phyloP scores from a whole-genome alignment of 2,113 vertebrate genomes.

The Emydura subglobosa region DNA sequence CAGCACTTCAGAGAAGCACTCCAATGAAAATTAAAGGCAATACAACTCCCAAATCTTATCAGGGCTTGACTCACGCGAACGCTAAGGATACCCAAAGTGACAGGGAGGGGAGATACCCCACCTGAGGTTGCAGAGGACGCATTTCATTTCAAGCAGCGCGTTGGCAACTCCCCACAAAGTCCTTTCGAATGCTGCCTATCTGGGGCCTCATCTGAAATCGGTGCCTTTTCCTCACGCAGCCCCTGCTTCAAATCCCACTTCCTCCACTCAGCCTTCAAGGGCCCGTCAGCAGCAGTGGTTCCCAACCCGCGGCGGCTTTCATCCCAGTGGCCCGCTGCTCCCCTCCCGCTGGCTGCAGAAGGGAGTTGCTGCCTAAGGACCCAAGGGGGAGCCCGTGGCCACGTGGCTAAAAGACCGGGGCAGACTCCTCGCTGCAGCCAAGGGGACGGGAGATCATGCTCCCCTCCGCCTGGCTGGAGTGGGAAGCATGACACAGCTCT shows the following conservation, averaged over 20 bases:
- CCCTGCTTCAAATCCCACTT: neutral
- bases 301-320: no score
- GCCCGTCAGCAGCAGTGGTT: no score
- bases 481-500: no score
- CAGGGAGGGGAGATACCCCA: neutral
- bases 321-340: no score
- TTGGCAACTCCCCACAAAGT: constrained; percentile 31
- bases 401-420: no score
- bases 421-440: no score
- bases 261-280: neutral
- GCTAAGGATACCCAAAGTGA: neutral
- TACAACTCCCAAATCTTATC: neutral
- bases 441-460: no score
- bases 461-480: no score
- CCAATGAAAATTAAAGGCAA: accelerated
- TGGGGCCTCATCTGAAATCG: neutral
- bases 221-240: neutral
- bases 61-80: neutral
- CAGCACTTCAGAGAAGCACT: neutral
- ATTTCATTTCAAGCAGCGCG: neutral
- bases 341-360: no score
- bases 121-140: constrained; percentile 46
- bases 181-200: accelerated
- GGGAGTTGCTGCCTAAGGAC: no score
- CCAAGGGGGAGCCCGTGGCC: no score